Evolutionary conservation across 2,797 vertebrate species (phyloP).

Genomic region (Premnoplex brunnescens): DNA sequence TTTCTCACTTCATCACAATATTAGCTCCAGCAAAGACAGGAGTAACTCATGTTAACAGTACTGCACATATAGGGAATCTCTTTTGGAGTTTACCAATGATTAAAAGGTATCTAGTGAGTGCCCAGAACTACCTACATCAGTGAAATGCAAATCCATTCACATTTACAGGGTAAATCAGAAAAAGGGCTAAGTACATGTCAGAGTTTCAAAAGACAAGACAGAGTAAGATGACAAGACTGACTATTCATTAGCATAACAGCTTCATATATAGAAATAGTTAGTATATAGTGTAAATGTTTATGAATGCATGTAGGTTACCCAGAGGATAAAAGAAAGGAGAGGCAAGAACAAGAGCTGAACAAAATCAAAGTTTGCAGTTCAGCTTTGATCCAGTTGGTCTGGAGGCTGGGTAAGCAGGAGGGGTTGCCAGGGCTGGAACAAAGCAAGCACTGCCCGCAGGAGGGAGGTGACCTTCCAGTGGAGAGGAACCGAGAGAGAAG

Average conservation of each 20-base stretch:
- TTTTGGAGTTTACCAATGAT: neutral
- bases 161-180: neutral
- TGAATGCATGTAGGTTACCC: neutral
- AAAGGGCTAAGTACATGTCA: fast-evolving
- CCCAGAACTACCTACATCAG: neutral
- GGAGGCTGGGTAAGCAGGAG: neutral
- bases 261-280: neutral
- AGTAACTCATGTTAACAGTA: neutral
- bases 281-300: neutral
- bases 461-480: neutral
- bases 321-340: neutral
- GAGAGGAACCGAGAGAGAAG: neutral
- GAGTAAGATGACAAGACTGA: neutral
- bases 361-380: neutral
- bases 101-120: neutral
- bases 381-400: neutral
- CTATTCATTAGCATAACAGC: neutral
- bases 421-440: neutral
- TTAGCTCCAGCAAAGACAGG: neutral
- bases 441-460: neutral
- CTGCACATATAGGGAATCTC: neutral
- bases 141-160: neutral
- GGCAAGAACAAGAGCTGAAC: neutral
- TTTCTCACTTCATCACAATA: neutral
- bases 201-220: neutral